phyloP scores from a whole-genome alignment of 2,888 invertebrate species.

The Zygothrica quintamaculata region DNA sequence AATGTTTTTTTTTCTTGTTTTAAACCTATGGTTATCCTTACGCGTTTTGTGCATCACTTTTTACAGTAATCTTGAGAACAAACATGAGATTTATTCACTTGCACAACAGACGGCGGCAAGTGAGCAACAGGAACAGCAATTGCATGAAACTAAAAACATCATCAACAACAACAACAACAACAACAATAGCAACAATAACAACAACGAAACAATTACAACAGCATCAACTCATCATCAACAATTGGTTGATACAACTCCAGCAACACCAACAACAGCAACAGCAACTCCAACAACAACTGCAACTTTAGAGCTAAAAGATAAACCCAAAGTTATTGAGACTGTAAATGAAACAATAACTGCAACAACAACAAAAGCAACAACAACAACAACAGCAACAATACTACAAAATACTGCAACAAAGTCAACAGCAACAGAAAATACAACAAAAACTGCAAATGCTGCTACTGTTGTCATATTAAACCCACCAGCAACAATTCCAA shows the following conservation, averaged over 20 bases:
- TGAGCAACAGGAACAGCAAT: constrained; percentile 66
- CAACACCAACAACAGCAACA: constrained; percentile 29
- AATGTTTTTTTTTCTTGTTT: constrained; percentile 19
- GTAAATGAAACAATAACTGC: constrained; percentile 38
- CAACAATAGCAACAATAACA: constrained; percentile 37
- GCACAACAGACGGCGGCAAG: constrained; percentile 85
- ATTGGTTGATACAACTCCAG: constrained; percentile 31
- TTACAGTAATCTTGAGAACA: constrained; percentile 85
- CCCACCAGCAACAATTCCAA: constrained; percentile 45
- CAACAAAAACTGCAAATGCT: constrained; percentile 22
- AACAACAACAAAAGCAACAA: constrained; percentile 8
- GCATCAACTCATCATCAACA: constrained; percentile 39
- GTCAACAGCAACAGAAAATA: constrained; percentile 42
- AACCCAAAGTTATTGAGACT: constrained; percentile 36
- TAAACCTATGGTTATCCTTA: constrained; percentile 41
- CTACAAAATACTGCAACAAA: constrained; percentile 25
- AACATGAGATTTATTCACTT: constrained; percentile 85
- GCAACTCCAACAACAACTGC: constrained; percentile 15
- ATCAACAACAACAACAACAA: constrained; percentile 53
- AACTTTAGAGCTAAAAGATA: constrained; percentile 28
- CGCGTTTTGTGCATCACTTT: constrained; percentile 71
- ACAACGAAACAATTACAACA: constrained; percentile 33
- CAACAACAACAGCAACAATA: constrained; percentile 19
- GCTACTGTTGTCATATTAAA: constrained; percentile 37
- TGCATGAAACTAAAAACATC: constrained; percentile 17